Conservation (phyloP, 2,113 vertebrate species). For the Clarias magur region DNA sequence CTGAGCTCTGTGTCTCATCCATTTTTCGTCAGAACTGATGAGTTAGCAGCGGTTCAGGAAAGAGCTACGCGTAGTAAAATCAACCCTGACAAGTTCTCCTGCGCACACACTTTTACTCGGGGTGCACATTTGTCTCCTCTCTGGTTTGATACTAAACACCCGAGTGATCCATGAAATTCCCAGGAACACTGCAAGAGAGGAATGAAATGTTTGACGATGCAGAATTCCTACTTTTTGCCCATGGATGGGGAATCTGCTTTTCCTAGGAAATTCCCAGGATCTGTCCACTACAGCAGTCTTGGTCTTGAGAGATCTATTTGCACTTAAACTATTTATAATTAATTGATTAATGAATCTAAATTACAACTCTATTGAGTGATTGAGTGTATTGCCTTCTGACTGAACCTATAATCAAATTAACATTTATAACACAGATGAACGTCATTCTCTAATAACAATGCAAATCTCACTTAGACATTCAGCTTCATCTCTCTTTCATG, state of each 20-base stretch:
- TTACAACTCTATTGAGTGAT: background rate
- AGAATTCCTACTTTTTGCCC: background rate
- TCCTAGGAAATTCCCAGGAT: background rate
- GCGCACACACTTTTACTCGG: constrained; percentile 70
- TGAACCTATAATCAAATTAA: background rate
- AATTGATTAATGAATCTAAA: background rate
- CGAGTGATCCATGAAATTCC: background rate
- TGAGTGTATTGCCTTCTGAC: background rate
- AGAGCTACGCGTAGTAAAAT: constrained; percentile 79
- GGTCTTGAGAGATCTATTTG: background rate
- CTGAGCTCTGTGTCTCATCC: constrained; percentile 70
- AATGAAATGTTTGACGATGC: background rate
- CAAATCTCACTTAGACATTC: too few relatives aligned
- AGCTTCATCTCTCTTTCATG: too few relatives aligned
- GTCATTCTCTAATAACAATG: background rate
- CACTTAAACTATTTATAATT: background rate
- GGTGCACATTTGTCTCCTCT: constrained; percentile 31
- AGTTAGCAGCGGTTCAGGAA: constrained; percentile 57
- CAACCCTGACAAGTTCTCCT: constrained; percentile 78
- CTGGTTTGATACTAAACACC: constrained; percentile 3
- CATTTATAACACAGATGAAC: background rate
- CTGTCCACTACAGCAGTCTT: background rate
- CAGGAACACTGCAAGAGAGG: background rate
- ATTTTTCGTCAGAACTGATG: constrained; percentile 72
- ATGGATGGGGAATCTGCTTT: background rate